Base-by-base conservation (phyloP, 2,888 invertebrate species). In the Hypena proboscidalis region DNA sequence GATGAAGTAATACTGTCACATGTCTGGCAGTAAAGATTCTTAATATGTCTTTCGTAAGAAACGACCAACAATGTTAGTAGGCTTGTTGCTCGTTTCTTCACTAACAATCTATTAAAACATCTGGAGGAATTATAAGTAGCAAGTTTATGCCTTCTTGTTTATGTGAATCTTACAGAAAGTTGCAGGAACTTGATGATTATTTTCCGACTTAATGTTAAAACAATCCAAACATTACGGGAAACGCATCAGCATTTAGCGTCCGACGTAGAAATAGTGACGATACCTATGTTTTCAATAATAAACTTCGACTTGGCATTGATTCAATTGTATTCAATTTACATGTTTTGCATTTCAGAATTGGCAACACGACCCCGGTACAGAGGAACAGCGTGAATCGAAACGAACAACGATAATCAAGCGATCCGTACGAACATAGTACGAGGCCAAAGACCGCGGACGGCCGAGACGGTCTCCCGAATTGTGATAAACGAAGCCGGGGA, bases 391-490 rank as follows among this genome's bases (percentile, higher is more conserved):
- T 58, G 60, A 70, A 74, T 67, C 70, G 66, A 77, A 54, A 77
- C 72, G 66, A 73, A 58, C 68, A 67, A 70, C 73, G 74, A 70
- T 60, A 67, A 47, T 41, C 46, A 59, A 72, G 68, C 77, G 69
- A 79, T 72, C 73, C 76, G 79, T 80, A 80, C 73, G 19, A 51
- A 47, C 48, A 57, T 44, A 67, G 77, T 78, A 82, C 80, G 77
- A 79, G 87, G 85, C 83, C 56, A 77, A 76, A 84, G 89, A 91
- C 90, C 91, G 91, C 89, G 86, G 91, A 80, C 90, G 82, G 59
- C 77, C 83, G 89, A 73, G 87, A 85, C 83, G 66, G 55, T 54
- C 64, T 63, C 80, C 84, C 83, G 81, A 84, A 80, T 59, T 67
- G 70, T 54, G 59, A 73, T 72, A 74, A 45, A 85, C 87, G 86